Percentiles rank a stretch among this genome's conserved stretches.
Evolutionary conservation across 2,113 vertebrate species (phyloP).

Genomic region (Leuciscus idus): DNA sequence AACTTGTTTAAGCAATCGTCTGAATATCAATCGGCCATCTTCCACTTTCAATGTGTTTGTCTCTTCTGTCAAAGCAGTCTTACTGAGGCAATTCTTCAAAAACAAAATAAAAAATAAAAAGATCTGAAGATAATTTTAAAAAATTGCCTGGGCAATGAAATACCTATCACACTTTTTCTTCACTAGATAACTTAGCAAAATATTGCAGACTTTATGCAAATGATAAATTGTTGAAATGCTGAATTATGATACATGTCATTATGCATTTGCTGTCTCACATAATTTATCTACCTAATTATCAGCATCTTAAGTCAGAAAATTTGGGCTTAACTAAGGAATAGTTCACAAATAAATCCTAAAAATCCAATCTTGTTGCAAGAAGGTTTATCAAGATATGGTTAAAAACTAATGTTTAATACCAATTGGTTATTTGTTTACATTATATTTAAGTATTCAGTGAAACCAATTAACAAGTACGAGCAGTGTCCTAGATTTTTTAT

Average conservation of each 20-base stretch:
- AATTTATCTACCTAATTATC: background rate
- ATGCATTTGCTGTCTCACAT: background rate
- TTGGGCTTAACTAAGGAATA: no score
- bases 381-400: background rate
- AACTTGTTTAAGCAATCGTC: background rate
- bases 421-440: background rate
- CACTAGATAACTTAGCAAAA: background rate
- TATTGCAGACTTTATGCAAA: background rate
- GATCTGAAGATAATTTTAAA: background rate
- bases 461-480: background rate
- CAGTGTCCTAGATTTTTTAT: background rate
- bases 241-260: background rate
- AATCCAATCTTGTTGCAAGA: background rate
- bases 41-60: background rate
- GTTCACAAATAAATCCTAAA: no score
- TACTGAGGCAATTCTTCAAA: background rate
- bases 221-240: background rate
- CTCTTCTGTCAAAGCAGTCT: conserved; percentile 13
- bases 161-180: background rate
- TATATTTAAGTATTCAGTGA: background rate
- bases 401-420: background rate
- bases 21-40: conserved; percentile 21
- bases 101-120: background rate
- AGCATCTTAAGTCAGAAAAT: background rate
- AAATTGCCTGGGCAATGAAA: background rate